Evolutionary conservation across 2,888 invertebrate genomes (phyloP).

Genomic region (Brenthis ino): DNA sequence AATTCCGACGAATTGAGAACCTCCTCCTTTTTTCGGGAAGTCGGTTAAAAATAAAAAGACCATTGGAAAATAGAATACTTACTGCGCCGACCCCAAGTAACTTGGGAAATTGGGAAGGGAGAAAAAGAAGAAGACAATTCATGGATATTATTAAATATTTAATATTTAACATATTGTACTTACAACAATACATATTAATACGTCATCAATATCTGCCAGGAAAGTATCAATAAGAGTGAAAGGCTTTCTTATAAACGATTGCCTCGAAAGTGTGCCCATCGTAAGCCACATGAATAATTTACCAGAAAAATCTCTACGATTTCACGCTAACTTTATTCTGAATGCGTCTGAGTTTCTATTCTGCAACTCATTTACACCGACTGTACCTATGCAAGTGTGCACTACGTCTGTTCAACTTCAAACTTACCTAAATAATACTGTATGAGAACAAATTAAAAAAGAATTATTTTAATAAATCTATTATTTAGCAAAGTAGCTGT

Average conservation of each 20-base stretch:
- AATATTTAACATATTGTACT: not conserved
- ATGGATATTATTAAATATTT: not conserved
- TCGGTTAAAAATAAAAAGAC: too few relatives aligned
- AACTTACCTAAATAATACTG: not conserved
- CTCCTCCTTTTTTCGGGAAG: too few relatives aligned
- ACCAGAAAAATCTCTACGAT: slow-evolving; percentile 82
- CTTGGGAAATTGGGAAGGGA: too few relatives aligned
- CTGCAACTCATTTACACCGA: slow-evolving; percentile 72
- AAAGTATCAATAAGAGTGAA: slow-evolving; percentile 69
- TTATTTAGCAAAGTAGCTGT: not conserved
- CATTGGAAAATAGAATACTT: too few relatives aligned
- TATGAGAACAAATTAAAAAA: not conserved
- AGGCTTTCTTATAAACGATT: slow-evolving; percentile 72
- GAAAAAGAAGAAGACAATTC: not conserved
- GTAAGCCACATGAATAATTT: slow-evolving; percentile 81
- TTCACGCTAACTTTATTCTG: slow-evolving; percentile 78
- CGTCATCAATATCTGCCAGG: not conserved
- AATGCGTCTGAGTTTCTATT: slow-evolving; percentile 78
- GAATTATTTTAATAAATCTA: not conserved
- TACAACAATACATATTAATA: not conserved
- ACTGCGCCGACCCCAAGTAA: too few relatives aligned
- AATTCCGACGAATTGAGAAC: too few relatives aligned
- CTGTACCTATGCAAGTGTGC: slow-evolving; percentile 61
- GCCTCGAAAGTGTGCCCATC: slow-evolving; percentile 75
- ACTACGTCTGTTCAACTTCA: slow-evolving; percentile 31